These are phyloP conservation scores for Myotis yumanensis DNA, from an alignment of 2,113 vertebrate genomes.

Conservation along the genomic window DNA sequence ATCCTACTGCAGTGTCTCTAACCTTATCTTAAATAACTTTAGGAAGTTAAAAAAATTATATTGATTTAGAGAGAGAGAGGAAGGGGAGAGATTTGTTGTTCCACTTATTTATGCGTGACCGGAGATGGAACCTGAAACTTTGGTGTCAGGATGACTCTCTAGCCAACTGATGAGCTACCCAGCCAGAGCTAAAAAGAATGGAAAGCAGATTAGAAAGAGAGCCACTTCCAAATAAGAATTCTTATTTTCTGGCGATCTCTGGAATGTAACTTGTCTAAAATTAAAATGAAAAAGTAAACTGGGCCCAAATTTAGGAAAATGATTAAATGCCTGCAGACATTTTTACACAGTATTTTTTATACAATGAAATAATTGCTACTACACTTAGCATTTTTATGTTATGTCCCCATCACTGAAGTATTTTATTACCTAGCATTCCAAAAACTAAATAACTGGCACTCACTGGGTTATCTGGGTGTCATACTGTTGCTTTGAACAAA, in stretches of 20 bases:
- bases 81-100: not conserved
- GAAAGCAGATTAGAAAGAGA: not conserved
- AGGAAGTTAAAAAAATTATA: not conserved
- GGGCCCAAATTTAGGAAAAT: not conserved
- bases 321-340: not conserved
- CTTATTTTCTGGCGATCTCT: conserved; percentile 12
- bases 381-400: not conserved
- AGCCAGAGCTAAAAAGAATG: not conserved
- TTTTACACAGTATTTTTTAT: not conserved
- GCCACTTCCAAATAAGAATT: not conserved
- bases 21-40: not conserved
- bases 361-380: not conserved
- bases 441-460: not conserved
- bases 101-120: not conserved
- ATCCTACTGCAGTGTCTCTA: not conserved
- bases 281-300: conserved; percentile 37
- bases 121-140: not conserved
- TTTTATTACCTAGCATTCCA: conserved; percentile 1
- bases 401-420: not conserved
- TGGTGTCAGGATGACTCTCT: not conserved
- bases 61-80: not conserved
- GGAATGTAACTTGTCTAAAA: conserved; percentile 41
- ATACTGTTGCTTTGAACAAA: not conserved
- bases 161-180: not conserved
- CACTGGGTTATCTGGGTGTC: not conserved